Evolutionary conservation across 1,140 invertebrate species (phyloP).

Genomic region (Pseudoatta argentina): DNA sequence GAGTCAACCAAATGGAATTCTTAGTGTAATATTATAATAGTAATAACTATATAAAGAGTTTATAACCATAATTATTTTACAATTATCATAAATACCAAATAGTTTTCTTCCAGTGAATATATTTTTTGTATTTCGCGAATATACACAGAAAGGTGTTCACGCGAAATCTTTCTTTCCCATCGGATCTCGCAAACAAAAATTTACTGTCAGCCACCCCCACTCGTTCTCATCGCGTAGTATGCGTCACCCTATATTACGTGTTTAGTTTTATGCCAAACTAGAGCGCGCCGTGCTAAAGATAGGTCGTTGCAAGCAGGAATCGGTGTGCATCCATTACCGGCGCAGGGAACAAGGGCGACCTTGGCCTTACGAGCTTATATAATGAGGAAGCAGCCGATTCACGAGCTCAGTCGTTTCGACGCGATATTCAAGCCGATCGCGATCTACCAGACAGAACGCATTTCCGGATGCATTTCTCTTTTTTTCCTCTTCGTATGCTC

Average conservation of each 20-base stretch:
- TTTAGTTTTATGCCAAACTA: constrained; percentile 72
- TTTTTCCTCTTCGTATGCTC: neutral
- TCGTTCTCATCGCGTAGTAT: constrained; percentile 2
- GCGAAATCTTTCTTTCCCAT: neutral
- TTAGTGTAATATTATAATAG: too few species aligned
- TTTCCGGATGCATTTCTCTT: constrained; percentile 4
- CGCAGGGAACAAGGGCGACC: constrained; percentile 75
- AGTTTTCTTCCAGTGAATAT: too few species aligned
- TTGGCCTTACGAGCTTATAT: constrained; percentile 81
- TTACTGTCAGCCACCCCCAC: constrained; percentile 22
- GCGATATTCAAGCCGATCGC: neutral
- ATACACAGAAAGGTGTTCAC: neutral
- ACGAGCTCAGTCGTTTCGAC: constrained; percentile 75
- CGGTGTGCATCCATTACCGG: constrained; percentile 62
- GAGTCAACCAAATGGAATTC: too few species aligned
- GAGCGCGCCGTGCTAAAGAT: constrained; percentile 73
- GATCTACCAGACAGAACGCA: neutral
- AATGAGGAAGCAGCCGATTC: constrained; percentile 75
- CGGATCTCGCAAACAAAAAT: constrained; percentile 21
- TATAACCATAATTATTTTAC: too few species aligned
- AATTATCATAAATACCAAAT: too few species aligned
- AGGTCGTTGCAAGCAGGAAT: constrained; percentile 65
- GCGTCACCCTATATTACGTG: constrained; percentile 25
- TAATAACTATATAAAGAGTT: too few species aligned
- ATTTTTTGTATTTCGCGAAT: neutral